phyloP scores from a whole-genome alignment of 2,113 vertebrate species.

The Mastomys coucha region DNA sequence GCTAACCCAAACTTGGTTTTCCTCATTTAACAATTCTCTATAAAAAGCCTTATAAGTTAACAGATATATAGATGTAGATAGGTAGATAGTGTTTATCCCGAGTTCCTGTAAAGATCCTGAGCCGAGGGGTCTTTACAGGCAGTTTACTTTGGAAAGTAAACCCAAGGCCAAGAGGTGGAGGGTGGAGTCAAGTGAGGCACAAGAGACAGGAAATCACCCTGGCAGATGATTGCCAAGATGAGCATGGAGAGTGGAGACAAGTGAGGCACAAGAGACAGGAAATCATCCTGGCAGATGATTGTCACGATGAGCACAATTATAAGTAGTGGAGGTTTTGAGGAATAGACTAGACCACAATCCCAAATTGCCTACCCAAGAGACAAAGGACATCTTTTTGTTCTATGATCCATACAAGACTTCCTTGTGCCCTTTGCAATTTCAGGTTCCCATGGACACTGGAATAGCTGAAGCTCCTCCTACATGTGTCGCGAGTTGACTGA shows the following conservation, averaged over 20 bases:
- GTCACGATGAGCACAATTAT: not conserved
- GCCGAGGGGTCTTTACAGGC: not conserved
- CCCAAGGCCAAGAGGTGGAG: not conserved
- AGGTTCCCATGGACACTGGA: not conserved
- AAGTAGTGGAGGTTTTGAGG: not conserved
- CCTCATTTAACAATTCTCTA: not conserved
- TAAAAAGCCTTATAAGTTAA: not conserved
- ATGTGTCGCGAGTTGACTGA: not conserved
- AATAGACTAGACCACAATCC: not conserved
- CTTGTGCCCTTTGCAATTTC: not conserved
- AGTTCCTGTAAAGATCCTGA: not conserved
- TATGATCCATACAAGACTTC: not conserved
- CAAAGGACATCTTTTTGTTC: not conserved
- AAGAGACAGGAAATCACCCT: not conserved
- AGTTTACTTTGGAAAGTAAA: conserved; percentile 1
- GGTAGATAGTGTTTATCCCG: no score
- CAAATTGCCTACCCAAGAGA: not conserved
- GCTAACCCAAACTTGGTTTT: not conserved
- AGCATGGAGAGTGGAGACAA: not conserved
- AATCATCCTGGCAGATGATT: not conserved
- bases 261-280: not conserved
- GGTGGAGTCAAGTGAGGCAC: not conserved
- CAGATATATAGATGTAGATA: no score
- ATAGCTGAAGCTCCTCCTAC: not conserved
- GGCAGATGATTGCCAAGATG: not conserved